Conservation (phyloP, 2,113 vertebrate species). For the Callipepla californica region DNA sequence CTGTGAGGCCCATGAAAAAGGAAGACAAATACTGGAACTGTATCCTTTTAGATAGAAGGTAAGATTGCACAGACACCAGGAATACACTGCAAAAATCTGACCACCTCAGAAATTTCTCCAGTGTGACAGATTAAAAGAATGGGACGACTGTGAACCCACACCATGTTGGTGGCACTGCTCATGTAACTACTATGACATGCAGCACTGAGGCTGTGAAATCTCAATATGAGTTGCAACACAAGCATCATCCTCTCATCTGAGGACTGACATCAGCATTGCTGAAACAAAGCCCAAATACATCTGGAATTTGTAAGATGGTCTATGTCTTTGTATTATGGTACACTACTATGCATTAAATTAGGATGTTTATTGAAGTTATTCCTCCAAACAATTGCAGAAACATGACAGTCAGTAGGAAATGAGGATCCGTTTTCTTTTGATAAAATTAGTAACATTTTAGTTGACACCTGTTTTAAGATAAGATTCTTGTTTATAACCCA, state of each 20-base stretch:
- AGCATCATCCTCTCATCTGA: background rate
- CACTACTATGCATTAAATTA: no score
- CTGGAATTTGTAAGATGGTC: rapidly evolving
- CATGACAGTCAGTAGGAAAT: background rate
- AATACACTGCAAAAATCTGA: background rate
- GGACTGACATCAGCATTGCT: background rate
- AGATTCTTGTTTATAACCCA: background rate
- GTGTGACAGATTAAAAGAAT: background rate
- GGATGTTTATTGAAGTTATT: background rate
- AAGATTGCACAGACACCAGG: rapidly evolving
- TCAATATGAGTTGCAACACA: background rate
- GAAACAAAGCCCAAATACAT: background rate
- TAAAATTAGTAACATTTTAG: background rate
- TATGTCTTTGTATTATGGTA: no score
- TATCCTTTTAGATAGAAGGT: background rate
- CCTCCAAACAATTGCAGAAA: background rate
- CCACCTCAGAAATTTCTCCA: background rate
- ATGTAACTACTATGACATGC: background rate
- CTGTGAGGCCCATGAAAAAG: background rate
- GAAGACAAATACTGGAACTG: background rate
- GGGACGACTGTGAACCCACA: rapidly evolving
- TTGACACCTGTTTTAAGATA: background rate
- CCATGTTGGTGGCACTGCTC: background rate
- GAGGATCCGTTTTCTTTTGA: background rate
- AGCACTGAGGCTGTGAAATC: background rate